Percentiles rank a stretch among this genome's conserved stretches.
Conservation (phyloP, 2,888 invertebrate genomes). For the Deroplatys truncata region DNA sequence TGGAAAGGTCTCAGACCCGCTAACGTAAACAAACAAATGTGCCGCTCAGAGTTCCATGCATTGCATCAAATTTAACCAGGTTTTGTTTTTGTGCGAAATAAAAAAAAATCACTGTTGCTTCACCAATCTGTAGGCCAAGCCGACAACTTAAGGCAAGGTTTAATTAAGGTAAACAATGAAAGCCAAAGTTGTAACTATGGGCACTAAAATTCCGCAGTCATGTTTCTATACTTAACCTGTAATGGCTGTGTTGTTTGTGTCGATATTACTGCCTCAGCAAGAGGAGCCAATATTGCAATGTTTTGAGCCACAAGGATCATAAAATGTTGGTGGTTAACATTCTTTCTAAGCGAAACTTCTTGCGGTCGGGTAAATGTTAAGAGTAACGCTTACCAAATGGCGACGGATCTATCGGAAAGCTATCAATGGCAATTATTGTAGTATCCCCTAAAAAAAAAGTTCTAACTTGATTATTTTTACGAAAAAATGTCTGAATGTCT, state of each 20-base stretch:
- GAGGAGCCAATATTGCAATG: background rate
- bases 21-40: too few relatives aligned
- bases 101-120: too few relatives aligned
- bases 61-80: too few relatives aligned
- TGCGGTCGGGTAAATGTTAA: background rate
- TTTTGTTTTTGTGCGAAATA: too few relatives aligned
- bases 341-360: background rate
- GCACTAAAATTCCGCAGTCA: background rate
- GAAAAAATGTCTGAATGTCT: too few relatives aligned
- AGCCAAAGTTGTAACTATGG: background rate
- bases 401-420: too few relatives aligned
- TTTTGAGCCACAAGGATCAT: background rate
- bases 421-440: too few relatives aligned
- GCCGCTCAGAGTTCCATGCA: too few relatives aligned
- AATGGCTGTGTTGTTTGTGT: background rate
- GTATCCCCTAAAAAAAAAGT: too few relatives aligned
- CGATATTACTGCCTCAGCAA: background rate
- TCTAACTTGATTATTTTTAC: too few relatives aligned
- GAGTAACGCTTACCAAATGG: background rate
- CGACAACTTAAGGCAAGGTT: background rate
- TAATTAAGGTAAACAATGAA: background rate
- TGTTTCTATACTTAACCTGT: background rate
- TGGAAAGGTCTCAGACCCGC: too few relatives aligned
- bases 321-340: background rate
- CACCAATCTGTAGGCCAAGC: background rate